These are phyloP conservation scores for Cosmia pyralina DNA, from an alignment of 2,888 invertebrate genomes.

Conservation along the genomic window DNA sequence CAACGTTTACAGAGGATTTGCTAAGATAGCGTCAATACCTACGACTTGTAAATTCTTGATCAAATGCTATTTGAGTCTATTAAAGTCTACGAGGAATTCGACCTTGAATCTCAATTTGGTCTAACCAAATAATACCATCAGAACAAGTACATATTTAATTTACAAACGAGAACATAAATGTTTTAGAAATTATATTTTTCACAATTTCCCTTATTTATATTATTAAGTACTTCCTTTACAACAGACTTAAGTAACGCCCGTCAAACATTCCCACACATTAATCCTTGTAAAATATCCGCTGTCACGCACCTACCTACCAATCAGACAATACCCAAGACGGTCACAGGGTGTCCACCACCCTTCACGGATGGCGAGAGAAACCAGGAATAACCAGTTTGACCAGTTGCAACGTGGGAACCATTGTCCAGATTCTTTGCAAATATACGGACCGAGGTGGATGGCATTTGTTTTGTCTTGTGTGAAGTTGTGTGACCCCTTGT, in stretches of 20 bases:
- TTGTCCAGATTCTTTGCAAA: conserved; percentile 76
- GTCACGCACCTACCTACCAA: conserved; percentile 70
- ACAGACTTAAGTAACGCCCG: conserved; percentile 32
- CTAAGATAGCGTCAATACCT: neutral
- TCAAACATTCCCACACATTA: conserved; percentile 69
- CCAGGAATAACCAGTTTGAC: conserved; percentile 86
- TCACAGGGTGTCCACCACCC: conserved; percentile 79
- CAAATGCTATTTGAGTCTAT: neutral
- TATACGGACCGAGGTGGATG: conserved; percentile 57
- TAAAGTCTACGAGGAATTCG: neutral
- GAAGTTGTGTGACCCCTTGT: conserved; percentile 51
- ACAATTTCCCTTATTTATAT: neutral
- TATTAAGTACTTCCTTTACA: neutral
- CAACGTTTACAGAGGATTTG: neutral
- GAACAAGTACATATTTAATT: neutral
- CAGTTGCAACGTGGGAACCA: conserved; percentile 84
- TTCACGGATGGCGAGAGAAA: conserved; percentile 71
- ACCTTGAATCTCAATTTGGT: neutral
- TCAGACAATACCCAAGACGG: conserved; percentile 64
- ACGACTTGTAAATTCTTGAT: neutral
- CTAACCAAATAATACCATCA: no score
- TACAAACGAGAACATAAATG: neutral
- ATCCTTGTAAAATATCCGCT: conserved; percentile 76
- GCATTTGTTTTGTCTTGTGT: conserved; percentile 66
- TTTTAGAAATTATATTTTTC: no score